phyloP scores from a whole-genome alignment of 1,140 invertebrate species.

The Drosophila nikananu region DNA sequence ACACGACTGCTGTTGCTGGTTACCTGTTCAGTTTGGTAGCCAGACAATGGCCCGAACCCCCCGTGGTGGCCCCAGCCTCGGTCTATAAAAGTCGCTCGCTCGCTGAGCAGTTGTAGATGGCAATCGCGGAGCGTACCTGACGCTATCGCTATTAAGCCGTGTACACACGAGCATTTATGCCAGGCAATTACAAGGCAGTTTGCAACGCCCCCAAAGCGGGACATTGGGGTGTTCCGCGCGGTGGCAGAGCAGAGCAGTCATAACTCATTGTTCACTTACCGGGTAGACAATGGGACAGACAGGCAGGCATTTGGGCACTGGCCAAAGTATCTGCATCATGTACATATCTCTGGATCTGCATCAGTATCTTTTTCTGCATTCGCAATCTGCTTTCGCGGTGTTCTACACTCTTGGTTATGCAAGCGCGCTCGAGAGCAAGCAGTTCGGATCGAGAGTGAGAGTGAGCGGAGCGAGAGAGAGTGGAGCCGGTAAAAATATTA shows the following conservation, averaged over 20 bases:
- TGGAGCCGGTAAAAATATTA: conserved; percentile 34
- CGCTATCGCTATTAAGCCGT: conserved; percentile 51
- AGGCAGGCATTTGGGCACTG: neutral
- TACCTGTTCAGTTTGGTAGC: conserved; percentile 50
- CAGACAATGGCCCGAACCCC: conserved; percentile 25
- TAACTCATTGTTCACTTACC: conserved; percentile 69
- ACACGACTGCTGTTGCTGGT: conserved; percentile 27
- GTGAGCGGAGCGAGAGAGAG: neutral
- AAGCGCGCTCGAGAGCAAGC: conserved; percentile 25
- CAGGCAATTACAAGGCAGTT: conserved; percentile 59
- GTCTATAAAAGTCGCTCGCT: conserved; percentile 5
- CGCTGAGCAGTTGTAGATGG: conserved; percentile 42
- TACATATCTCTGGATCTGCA: conserved; percentile 19
- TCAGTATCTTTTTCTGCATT: conserved; percentile 32
- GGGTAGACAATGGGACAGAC: conserved; percentile 13
- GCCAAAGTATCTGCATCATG: conserved; percentile 22
- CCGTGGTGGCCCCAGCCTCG: neutral
- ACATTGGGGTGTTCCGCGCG: neutral
- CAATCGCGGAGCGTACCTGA: conserved; percentile 41
- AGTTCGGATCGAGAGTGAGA: conserved; percentile 34
- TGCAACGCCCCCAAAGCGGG: conserved; percentile 51
- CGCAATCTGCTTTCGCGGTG: conserved; percentile 5
- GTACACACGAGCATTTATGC: conserved; percentile 60
- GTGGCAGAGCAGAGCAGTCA: conserved; percentile 11
- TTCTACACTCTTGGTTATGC: conserved; percentile 37